A percentile compares a stretch with the other conserved stretches of the same genome.
These are phyloP conservation scores for Decapterus maruadsi DNA, from an alignment of 2,797 vertebrate genomes.

Conservation along the genomic window DNA sequence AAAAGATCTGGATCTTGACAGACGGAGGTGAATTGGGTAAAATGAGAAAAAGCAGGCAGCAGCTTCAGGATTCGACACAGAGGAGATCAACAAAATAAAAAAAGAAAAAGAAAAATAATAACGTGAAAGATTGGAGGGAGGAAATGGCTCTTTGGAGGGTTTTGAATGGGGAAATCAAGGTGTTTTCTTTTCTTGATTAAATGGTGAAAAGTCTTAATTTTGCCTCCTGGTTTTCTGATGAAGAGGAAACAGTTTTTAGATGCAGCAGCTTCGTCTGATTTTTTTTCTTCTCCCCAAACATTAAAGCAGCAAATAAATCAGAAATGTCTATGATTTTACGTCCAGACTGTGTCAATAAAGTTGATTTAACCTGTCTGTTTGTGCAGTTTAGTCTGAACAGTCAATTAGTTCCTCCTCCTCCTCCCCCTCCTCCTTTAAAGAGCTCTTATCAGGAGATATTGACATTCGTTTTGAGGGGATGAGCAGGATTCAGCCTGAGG, in stretches of 20 bases:
- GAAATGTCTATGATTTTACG: not conserved
- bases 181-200: not conserved
- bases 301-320: not conserved
- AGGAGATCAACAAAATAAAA: not conserved
- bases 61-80: not conserved
- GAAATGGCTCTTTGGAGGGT: not conserved
- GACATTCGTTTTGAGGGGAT: constrained; percentile 15
- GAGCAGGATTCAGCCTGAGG: constrained; percentile 8
- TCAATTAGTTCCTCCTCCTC: constrained; percentile 9
- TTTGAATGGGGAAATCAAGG: not conserved
- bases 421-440: not conserved
- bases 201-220: not conserved
- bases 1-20: constrained; percentile 5
- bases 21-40: constrained; percentile 1
- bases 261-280: not conserved
- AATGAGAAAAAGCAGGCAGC: constrained; percentile 8
- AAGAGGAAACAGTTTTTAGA: not conserved
- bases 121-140: not conserved
- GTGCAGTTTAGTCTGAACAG: constrained; percentile 17
- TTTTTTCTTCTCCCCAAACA: too few species aligned
- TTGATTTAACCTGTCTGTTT: not conserved
- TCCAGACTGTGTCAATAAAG: not conserved
- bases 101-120: too few species aligned
- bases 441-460: not conserved
- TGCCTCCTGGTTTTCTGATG: not conserved